phyloP scores from a whole-genome alignment of 2,113 vertebrate species.

The Prietella phreatophila region DNA sequence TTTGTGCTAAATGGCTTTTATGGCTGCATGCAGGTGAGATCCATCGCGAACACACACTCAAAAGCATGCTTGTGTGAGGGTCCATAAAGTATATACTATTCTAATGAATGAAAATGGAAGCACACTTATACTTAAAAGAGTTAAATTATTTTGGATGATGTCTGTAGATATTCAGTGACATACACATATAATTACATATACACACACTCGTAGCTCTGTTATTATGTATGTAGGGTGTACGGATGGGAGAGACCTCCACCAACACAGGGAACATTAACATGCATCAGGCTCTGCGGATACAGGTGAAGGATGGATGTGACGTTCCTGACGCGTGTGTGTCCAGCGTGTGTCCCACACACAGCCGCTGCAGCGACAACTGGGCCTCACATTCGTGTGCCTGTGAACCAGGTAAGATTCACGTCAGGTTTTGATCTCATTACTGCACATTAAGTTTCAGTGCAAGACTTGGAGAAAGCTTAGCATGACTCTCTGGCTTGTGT shows the following conservation, averaged over 20 bases:
- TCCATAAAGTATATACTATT: not conserved
- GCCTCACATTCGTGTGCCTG: constrained; percentile 78
- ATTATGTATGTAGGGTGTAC: constrained; percentile 72
- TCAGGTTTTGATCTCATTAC: not conserved
- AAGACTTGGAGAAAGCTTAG: not conserved
- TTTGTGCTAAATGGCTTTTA: constrained; percentile 76
- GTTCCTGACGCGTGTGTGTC: constrained; percentile 73
- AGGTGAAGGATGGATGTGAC: constrained; percentile 78
- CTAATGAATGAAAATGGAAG: not conserved
- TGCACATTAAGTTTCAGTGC: not conserved
- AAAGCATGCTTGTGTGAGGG: not conserved
- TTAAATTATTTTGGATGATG: not conserved
- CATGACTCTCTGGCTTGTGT: not conserved
- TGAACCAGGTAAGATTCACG: constrained; percentile 71
- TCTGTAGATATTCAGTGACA: not conserved
- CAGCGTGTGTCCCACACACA: constrained; percentile 76
- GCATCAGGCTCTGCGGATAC: constrained; percentile 74
- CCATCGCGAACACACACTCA: not conserved
- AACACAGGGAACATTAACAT: constrained; percentile 79
- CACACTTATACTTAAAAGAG: not conserved
- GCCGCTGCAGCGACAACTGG: constrained; percentile 80
- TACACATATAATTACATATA: not conserved
- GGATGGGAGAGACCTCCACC: constrained; percentile 86
- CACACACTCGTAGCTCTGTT: not conserved
- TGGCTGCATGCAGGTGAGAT: constrained; percentile 85